Evolutionary conservation across 2,888 invertebrate species (phyloP), one percentile per base, ranked within the genome.

Genomic region (Ormyrus nitidulus): DNA sequence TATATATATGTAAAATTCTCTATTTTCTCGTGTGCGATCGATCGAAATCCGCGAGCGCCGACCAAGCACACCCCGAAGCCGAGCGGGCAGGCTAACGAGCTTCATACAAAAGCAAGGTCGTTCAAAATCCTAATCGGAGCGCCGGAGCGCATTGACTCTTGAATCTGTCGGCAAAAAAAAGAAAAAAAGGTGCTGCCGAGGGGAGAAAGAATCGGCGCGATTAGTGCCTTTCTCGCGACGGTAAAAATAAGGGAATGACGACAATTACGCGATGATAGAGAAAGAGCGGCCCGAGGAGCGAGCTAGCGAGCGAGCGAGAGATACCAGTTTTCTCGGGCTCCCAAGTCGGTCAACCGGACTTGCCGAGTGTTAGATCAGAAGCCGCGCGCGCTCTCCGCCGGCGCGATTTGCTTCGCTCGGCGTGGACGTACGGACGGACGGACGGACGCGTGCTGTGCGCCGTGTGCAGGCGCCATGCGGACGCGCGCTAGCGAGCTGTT

Each of bases 261-360:
- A 19, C 19, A 19, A 19, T 19, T 19, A 19, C 19, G 19, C 19
- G 19, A 19, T 19, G 19, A 19, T 19, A 19, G 19, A 49, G 34
- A 54, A 19, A 19, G 19, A 19, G 19, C 19, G 19, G 19, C 19
- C 19, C 19, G 19, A 19, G 44, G 19, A 19, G 44, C 51, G 34
- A 59, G 44, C 46, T 53, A 19, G 48, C 13, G 56, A 66, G 58
- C 46, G 51, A 68, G 49, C 56, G 58, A 44, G 49, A 6, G n/a
- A 13, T 5, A 6, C 53, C 64, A 69, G 74, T 75, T 81, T 19
- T 74, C 78, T 66, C 74, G 68, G 48, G 44, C 19, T 34, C 46
- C 19, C 69, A 79, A 79, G 81, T 81, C 81, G 81, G 81, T 81
- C 81, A 81, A 76, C 81, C 81, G 81, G 81, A 81, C 70, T 64